A percentile compares a stretch with the other conserved stretches of the same genome.
Conservation (phyloP, 1,140 invertebrate species). For the Drosophila burlai region DNA sequence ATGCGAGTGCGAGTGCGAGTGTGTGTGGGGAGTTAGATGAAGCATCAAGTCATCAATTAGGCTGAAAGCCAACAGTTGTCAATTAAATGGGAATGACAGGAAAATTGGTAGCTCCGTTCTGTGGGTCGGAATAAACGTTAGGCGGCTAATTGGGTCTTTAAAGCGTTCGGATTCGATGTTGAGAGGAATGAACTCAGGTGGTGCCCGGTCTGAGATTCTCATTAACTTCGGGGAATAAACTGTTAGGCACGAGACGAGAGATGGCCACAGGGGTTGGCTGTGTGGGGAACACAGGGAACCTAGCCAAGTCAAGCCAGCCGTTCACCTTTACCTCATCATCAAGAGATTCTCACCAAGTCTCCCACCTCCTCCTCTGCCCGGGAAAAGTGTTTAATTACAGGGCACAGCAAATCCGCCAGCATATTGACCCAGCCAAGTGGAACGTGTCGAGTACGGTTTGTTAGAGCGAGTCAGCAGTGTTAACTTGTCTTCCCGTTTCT, state of each 20-base stretch:
- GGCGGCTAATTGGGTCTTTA: conserved; percentile 66
- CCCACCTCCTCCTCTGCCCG: neutral
- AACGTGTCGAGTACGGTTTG: conserved; percentile 80
- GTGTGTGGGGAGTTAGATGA: neutral
- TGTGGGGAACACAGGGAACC: conserved; percentile 10
- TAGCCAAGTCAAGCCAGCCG: conserved; percentile 7
- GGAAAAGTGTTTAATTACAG: conserved; percentile 74
- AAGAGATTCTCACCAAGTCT: conserved; percentile 12
- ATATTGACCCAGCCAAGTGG: conserved; percentile 73
- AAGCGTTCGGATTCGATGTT: conserved; percentile 20
- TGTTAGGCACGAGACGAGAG: conserved; percentile 6
- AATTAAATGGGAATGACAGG: conserved; percentile 66
- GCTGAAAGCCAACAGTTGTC: conserved; percentile 61
- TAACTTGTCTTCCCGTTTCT: neutral
- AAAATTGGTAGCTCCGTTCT: conserved; percentile 44
- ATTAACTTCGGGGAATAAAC: conserved; percentile 59
- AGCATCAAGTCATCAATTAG: conserved; percentile 64
- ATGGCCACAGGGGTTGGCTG: conserved; percentile 5
- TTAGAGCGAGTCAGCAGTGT: conserved; percentile 66
- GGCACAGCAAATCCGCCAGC: conserved; percentile 59
- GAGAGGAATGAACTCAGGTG: conserved; percentile 58
- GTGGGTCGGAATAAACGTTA: conserved; percentile 54
- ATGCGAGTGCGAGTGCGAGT: conserved; percentile 1
- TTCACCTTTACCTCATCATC: conserved; percentile 52
- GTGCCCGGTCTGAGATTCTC: conserved; percentile 42